Conservation (phyloP, 2,888 invertebrate species). For the Strigamia crassipes region DNA sequence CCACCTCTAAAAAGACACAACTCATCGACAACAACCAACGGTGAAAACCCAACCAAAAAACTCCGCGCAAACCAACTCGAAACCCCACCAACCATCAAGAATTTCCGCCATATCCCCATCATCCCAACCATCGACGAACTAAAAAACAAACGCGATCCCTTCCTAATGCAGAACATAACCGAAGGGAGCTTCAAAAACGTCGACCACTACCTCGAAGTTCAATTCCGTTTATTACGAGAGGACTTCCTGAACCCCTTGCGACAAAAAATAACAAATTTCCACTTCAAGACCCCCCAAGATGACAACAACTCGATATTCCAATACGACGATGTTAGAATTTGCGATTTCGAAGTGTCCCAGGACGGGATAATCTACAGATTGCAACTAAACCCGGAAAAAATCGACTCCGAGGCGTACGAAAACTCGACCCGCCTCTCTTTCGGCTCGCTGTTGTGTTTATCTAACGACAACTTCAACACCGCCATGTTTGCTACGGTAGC, state of each 20-base stretch:
- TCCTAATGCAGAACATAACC: constrained; percentile 66
- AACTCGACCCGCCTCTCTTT: constrained; percentile 50
- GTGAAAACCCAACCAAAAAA: too few species aligned
- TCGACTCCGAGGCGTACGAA: background rate
- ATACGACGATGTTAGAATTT: background rate
- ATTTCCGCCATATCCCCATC: constrained; percentile 58
- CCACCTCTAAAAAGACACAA: too few species aligned
- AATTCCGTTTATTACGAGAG: constrained; percentile 76
- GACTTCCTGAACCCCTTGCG: constrained; percentile 77
- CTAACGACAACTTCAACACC: constrained; percentile 50
- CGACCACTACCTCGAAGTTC: constrained; percentile 77
- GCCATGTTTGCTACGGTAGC: constrained; percentile 48
- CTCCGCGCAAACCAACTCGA: background rate
- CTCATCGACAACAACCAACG: too few species aligned
- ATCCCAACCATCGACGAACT: constrained; percentile 58
- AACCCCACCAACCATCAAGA: constrained; percentile 57
- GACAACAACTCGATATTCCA: background rate
- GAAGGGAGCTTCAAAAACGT: constrained; percentile 68
- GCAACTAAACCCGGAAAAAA: background rate
- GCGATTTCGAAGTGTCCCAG: background rate
- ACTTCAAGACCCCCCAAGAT: constrained; percentile 60
- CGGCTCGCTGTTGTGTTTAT: constrained; percentile 51
- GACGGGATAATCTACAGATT: background rate
- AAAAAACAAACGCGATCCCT: constrained; percentile 56
- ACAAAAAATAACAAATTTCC: constrained; percentile 64